phyloP scores from a whole-genome alignment of 1,140 invertebrate species.

The Bombus balteatus region DNA sequence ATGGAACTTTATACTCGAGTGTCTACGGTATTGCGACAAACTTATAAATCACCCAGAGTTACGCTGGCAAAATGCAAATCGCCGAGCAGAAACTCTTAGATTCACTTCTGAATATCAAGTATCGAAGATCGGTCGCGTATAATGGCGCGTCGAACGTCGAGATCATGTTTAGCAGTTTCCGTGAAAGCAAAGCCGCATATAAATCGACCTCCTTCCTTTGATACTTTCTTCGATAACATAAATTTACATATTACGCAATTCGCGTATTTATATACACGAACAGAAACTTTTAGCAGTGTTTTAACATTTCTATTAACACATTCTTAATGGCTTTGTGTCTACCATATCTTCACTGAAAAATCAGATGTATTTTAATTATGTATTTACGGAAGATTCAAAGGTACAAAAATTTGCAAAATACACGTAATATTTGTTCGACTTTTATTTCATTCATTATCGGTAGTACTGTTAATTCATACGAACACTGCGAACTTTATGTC shows the following conservation, averaged over 20 bases:
- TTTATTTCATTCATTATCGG: too few species aligned
- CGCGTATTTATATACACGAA: background rate
- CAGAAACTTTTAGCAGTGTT: background rate
- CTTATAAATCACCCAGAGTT: conserved; percentile 33
- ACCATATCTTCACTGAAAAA: too few species aligned
- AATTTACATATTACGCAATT: conserved; percentile 29
- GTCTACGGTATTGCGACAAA: background rate
- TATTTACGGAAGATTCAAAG: too few species aligned
- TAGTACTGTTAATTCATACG: too few species aligned
- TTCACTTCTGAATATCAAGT: conserved; percentile 51
- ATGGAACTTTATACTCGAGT: background rate
- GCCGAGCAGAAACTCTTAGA: conserved; percentile 8
- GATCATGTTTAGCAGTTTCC: conserved; percentile 41
- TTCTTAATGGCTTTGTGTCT: background rate
- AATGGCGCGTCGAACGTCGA: conserved; percentile 39
- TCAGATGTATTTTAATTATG: too few species aligned
- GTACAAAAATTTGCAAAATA: too few species aligned
- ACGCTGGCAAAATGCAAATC: conserved; percentile 40
- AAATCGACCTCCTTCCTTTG: conserved; percentile 39
- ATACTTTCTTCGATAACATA: conserved; percentile 34
- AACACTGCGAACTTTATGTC: too few species aligned
- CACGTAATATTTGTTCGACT: too few species aligned
- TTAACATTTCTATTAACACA: background rate
- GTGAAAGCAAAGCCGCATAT: conserved; percentile 33
- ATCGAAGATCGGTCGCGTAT: conserved; percentile 31